Evolutionary conservation across 2,797 vertebrate species (phyloP).

Genomic region (Bufotes viridis): DNA sequence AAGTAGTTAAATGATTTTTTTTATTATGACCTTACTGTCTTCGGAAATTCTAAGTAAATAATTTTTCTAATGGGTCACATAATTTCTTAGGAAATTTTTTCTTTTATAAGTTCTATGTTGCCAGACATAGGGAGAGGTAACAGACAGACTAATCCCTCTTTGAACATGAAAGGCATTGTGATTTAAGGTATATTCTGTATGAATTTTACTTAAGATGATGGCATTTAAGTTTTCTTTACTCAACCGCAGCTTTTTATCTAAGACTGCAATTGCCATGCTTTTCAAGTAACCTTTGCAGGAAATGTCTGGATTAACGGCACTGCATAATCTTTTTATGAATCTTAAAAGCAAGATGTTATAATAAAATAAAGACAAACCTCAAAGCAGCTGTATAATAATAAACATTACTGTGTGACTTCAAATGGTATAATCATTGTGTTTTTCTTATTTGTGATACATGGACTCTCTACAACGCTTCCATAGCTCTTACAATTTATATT

Average conservation of each 20-base stretch:
- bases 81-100: background rate
- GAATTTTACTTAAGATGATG: constrained; percentile 13
- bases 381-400: constrained; percentile 35
- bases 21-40: background rate
- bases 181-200: constrained; percentile 14
- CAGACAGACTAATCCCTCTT: constrained; percentile 42
- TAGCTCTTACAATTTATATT: background rate
- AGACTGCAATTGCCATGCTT: constrained; percentile 11
- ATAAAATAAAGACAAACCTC: constrained; percentile 37
- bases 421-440: constrained; percentile 19
- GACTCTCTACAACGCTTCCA: background rate
- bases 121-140: constrained; percentile 32
- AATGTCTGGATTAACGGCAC: constrained; percentile 25
- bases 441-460: constrained; percentile 2
- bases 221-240: constrained; percentile 27
- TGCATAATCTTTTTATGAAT: constrained; percentile 33
- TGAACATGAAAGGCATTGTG: constrained; percentile 45
- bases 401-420: background rate
- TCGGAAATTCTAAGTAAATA: constrained; percentile 27
- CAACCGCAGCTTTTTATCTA: constrained; percentile 22
- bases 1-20: background rate
- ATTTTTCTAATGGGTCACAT: constrained; percentile 22
- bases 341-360: constrained; percentile 28
- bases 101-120: constrained; percentile 9
- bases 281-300: constrained; percentile 27